phyloP scores from a whole-genome alignment of 2,113 vertebrate species.

The Prinia subflava region DNA sequence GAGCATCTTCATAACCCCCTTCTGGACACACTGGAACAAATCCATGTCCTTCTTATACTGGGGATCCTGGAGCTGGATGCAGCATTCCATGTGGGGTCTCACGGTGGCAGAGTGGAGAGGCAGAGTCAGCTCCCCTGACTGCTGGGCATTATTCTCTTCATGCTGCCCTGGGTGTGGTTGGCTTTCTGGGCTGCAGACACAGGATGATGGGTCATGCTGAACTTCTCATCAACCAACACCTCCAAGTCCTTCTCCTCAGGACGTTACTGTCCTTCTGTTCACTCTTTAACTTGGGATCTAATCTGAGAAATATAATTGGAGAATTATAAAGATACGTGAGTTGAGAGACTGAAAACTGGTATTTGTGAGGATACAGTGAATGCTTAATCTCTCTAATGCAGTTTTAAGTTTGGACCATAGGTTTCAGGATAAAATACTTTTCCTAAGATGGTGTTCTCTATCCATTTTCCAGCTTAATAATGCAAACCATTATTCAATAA shows the following conservation, averaged over 20 bases:
- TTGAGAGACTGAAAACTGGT: not conserved
- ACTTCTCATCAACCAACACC: not conserved
- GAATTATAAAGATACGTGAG: not conserved
- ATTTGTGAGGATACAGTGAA: not conserved
- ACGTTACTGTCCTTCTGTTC: not conserved
- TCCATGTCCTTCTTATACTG: fast-evolving
- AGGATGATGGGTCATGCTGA: not conserved
- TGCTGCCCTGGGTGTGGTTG: not conserved
- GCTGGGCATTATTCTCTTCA: not conserved
- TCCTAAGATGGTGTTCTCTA: not conserved
- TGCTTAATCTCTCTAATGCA: not conserved
- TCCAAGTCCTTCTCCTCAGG: not conserved
- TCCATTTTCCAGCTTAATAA: not conserved
- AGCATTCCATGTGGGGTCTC: not conserved
- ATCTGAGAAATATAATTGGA: not conserved
- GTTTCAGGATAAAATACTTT: not conserved
- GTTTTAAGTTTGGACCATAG: not conserved
- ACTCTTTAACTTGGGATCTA: not conserved
- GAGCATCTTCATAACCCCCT: not conserved
- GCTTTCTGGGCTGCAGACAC: not conserved
- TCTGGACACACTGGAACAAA: not conserved
- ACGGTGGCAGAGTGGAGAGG: fast-evolving
- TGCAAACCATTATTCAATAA: not conserved
- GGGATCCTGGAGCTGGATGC: not conserved
- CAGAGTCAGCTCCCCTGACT: not conserved